Percentiles rank a stretch among this genome's conserved stretches.
phyloP scores from a whole-genome alignment of 2,113 vertebrate species.

The Tapirus terrestris region DNA sequence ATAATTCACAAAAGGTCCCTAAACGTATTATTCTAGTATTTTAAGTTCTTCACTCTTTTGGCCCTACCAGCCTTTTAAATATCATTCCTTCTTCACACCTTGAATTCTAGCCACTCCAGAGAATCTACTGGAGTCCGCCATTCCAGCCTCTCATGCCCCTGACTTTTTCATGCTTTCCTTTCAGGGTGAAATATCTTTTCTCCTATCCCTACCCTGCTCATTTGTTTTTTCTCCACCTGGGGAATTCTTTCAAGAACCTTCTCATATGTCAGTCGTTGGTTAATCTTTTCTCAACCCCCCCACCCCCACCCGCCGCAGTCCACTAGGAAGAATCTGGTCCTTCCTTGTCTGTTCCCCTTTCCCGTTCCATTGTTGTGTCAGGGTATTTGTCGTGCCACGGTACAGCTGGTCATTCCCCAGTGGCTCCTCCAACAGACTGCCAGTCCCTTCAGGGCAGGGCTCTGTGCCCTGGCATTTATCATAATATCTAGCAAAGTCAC shows the following conservation, averaged over 20 bases:
- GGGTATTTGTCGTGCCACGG: not conserved
- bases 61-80: not conserved
- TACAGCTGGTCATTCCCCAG: not conserved
- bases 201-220: not conserved
- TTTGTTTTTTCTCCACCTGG: not conserved
- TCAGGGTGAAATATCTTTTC: not conserved
- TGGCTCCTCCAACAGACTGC: not conserved
- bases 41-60: not conserved
- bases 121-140: not conserved
- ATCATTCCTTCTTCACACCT: not conserved
- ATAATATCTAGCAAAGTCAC: not conserved
- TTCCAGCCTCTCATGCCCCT: not conserved
- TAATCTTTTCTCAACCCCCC: not conserved
- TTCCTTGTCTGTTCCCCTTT: not conserved
- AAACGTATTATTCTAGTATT: not conserved
- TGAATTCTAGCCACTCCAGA: accelerated
- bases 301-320: accelerated
- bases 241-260: not conserved
- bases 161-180: not conserved
- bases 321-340: not conserved
- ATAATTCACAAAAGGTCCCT: not conserved
- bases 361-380: accelerated
- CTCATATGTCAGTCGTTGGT: not conserved
- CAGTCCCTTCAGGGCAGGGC: not conserved
- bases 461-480: not conserved